Conservation (phyloP, 2,888 invertebrate species). For the Sympetrum striolatum region DNA sequence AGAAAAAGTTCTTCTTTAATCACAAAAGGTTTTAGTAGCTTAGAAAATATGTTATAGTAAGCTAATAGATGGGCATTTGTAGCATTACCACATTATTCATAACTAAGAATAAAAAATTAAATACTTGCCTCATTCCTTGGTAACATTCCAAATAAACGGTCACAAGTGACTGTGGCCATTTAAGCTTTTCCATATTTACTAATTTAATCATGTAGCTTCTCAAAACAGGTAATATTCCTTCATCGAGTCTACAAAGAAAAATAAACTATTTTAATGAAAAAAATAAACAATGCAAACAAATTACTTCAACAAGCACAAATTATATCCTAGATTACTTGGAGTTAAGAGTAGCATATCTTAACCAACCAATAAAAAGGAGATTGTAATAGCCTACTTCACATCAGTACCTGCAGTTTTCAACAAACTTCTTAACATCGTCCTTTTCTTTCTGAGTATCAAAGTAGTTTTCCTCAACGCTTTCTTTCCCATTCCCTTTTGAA, state of each 20-base stretch:
- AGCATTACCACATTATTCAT: conserved; percentile 50
- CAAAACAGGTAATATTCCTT: conserved; percentile 8
- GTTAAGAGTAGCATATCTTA: not conserved
- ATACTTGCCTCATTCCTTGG: conserved; percentile 61
- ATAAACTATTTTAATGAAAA: not conserved
- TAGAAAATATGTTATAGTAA: too few species aligned
- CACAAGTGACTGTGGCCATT: conserved; percentile 70
- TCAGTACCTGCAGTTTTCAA: conserved; percentile 55
- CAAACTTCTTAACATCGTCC: conserved; percentile 69
- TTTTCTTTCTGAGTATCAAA: conserved; percentile 72
- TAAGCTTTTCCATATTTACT: conserved; percentile 67
- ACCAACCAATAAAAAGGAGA: not conserved
- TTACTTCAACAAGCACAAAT: not conserved
- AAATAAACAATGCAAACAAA: not conserved
- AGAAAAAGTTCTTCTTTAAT: too few species aligned
- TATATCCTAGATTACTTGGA: not conserved
- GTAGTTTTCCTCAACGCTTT: conserved; percentile 62
- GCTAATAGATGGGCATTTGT: too few species aligned
- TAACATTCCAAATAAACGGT: conserved; percentile 69
- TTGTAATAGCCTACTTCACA: not conserved
- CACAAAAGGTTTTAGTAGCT: too few species aligned
- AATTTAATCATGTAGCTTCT: conserved; percentile 65
- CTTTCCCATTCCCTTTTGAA: conserved; percentile 53
- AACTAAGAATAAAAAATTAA: not conserved
- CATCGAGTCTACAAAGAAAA: not conserved